Evolutionary conservation across 2,888 invertebrate genomes (phyloP).

Genomic region (Cataglyphis cursor): DNA sequence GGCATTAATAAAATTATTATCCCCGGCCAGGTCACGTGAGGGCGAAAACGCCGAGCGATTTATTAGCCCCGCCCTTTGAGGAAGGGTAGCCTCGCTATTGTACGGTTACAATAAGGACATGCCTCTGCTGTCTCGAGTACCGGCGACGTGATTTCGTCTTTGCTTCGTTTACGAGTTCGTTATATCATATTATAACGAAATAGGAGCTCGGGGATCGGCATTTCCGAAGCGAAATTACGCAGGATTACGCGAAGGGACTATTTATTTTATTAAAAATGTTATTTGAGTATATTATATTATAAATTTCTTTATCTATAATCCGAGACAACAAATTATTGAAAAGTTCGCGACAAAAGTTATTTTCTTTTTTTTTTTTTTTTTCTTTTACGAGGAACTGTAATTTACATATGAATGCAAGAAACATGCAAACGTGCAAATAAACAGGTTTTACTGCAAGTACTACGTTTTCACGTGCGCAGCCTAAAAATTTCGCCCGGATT

Average conservation of each 20-base stretch:
- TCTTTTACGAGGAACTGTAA: constrained; percentile 19
- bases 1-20: constrained; percentile 55
- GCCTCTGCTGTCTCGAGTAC: not conserved
- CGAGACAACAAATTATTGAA: not conserved
- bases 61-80: constrained; percentile 2
- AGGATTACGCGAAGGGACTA: constrained; percentile 26
- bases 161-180: constrained; percentile 46
- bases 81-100: constrained; percentile 1
- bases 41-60: constrained; percentile 27
- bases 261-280: constrained; percentile 10
- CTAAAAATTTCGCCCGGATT: constrained; percentile 35
- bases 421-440: constrained; percentile 25
- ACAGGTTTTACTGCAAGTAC: constrained; percentile 21
- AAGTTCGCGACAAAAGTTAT: constrained; percentile 6
- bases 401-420: constrained; percentile 35
- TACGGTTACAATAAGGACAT: constrained; percentile 30
- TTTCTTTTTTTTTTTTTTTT: not conserved
- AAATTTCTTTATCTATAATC: not conserved
- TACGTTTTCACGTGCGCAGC: not conserved
- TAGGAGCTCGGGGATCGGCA: not conserved
- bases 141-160: constrained; percentile 32
- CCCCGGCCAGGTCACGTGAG: constrained; percentile 18
- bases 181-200: constrained; percentile 28
- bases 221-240: constrained; percentile 2
- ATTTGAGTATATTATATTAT: constrained; percentile 27